Conservation (phyloP, 1,140 invertebrate species). For the Cylas formicarius region DNA sequence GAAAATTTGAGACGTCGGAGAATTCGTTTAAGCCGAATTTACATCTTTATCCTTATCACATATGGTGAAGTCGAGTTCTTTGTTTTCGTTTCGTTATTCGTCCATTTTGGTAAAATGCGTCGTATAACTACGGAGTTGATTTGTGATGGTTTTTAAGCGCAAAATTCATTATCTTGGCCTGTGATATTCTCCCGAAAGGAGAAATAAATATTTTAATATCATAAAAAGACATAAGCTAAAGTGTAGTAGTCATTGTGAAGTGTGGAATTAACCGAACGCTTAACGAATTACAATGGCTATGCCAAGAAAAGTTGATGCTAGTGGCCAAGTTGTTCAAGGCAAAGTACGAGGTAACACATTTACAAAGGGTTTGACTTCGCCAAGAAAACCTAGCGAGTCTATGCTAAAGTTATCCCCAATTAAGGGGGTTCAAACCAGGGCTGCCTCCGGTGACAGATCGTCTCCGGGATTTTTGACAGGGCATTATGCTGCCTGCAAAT, state of each 20-base stretch:
- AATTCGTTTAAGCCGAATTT: background rate
- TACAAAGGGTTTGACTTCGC: constrained; percentile 16
- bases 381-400: constrained; percentile 6
- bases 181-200: constrained; percentile 22
- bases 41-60: constrained; percentile 14
- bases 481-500: constrained; percentile 56
- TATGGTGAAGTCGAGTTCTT: constrained; percentile 28
- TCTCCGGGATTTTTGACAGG: constrained; percentile 35
- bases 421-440: background rate
- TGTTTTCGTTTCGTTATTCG: constrained; percentile 29
- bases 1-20: constrained; percentile 9
- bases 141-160: constrained; percentile 29
- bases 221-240: constrained; percentile 10
- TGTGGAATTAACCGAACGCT: constrained; percentile 6
- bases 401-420: constrained; percentile 2
- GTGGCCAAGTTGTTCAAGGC: constrained; percentile 17
- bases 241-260: constrained; percentile 9
- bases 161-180: constrained; percentile 27
- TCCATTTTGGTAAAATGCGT: constrained; percentile 38
- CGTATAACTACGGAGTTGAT: constrained; percentile 17
- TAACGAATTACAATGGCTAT: constrained; percentile 20
- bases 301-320: constrained; percentile 22
- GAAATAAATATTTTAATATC: constrained; percentile 11
- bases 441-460: constrained; percentile 23
- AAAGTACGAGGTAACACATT: constrained; percentile 14